A percentile compares a stretch with the other conserved stretches of the same genome.
phyloP scores from a whole-genome alignment of 2,113 vertebrate genomes.

The Tachuris rubrigastra region DNA sequence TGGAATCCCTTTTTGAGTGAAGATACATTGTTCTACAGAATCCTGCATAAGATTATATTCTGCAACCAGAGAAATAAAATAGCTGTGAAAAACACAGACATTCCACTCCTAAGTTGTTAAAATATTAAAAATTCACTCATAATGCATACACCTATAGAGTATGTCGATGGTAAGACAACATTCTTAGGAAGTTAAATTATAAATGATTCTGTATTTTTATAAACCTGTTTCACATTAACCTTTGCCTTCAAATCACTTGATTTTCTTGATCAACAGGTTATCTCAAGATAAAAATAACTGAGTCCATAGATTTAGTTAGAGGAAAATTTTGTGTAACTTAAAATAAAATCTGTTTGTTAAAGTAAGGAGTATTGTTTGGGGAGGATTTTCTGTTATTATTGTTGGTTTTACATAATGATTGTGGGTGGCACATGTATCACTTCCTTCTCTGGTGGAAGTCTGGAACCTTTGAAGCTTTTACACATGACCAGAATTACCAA shows the following conservation, averaged over 20 bases:
- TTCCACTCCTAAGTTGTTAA: neutral
- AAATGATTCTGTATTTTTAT: neutral
- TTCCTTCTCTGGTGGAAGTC: neutral
- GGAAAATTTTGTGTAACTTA: neutral
- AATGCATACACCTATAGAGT: neutral
- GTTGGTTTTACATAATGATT: neutral
- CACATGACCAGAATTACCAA: accelerated
- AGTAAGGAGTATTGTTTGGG: neutral
- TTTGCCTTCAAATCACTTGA: neutral
- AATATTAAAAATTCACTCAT: neutral
- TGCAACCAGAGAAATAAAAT: neutral
- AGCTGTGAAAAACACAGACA: neutral
- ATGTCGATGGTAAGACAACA: neutral
- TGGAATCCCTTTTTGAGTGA: neutral
- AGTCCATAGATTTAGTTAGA: neutral
- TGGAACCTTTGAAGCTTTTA: neutral
- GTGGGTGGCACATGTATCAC: accelerated
- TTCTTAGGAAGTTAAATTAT: neutral
- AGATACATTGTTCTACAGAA: neutral
- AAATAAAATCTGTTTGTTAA: neutral
- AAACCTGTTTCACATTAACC: neutral
- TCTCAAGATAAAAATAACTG: neutral
- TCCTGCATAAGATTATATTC: neutral
- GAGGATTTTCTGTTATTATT: neutral
- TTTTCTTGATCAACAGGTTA: neutral